phyloP scores from a whole-genome alignment of 2,113 vertebrate species.

The Cyprinodon variegatus region DNA sequence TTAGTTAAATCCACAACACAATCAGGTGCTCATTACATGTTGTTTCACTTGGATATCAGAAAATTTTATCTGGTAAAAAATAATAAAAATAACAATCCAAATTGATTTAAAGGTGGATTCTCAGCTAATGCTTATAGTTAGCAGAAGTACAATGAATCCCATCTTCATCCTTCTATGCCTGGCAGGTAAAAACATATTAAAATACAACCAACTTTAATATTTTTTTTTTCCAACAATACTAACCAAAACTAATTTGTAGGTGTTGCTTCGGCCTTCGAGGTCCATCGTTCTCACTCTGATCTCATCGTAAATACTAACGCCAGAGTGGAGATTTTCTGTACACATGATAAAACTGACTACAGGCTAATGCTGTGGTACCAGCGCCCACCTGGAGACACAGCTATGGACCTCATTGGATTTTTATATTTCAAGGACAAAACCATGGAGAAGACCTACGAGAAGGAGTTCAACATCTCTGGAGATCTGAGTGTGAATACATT shows the following conservation, averaged over 20 bases:
- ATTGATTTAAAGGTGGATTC: background rate
- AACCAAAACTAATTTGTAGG: slow-evolving; percentile 16
- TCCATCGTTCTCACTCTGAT: slow-evolving; percentile 40
- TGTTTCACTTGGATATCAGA: no score
- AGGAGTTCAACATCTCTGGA: slow-evolving; percentile 31
- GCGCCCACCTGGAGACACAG: slow-evolving; percentile 31
- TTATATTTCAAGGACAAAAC: background rate
- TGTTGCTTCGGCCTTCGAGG: slow-evolving; percentile 8
- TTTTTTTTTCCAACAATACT: no score
- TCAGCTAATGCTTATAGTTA: background rate
- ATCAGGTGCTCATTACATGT: background rate
- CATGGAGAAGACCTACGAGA: slow-evolving; percentile 23
- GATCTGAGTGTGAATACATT: slow-evolving; percentile 18
- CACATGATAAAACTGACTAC: slow-evolving; percentile 37
- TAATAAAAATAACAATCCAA: no score
- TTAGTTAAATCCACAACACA: background rate
- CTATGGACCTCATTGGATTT: slow-evolving; percentile 56
- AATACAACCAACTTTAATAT: no score
- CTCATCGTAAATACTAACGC: slow-evolving; percentile 10
- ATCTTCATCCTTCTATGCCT: background rate
- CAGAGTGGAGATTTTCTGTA: slow-evolving; percentile 46
- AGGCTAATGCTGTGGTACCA: slow-evolving; percentile 62
- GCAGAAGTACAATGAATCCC: background rate
- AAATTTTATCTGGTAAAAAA: background rate
- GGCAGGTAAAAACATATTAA: background rate